Evolutionary conservation across 2,113 vertebrate genomes (phyloP), one percentile per base, ranked within the genome.

Genomic region (Castor canadensis): DNA sequence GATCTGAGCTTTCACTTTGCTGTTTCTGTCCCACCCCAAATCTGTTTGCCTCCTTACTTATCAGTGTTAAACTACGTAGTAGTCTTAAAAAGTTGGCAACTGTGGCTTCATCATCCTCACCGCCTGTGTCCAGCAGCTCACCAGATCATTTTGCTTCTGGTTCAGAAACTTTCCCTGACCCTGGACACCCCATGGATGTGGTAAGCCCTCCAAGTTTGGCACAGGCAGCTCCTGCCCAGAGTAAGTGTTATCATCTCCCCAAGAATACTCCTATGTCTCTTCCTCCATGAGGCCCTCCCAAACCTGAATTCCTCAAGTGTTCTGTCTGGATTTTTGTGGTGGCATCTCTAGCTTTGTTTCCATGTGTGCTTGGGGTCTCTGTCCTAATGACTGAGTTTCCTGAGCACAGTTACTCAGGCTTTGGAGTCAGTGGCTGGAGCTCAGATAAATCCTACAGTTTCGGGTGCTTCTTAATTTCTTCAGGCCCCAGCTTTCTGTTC

Each of bases 371-470:
- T 90, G 16, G 81, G 58, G 40, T 92, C 54, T 77, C 82, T 72
- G 54, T 76, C n/a, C n/a, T 77, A 38, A n/a, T 90, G 38, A 28
- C 43, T 49, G 66, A 67, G 13, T 95, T 87, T 87, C 71, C 80
- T 52, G 38, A 81, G 24, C 20, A 47, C 45, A 91, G 49, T 56
- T 92, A 45, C 28, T 52, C 43, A 49, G 24, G 4, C 47, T 87
- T 67, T 64, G 8, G 45, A 76, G 30, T 81, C 76, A 87, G 4
- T 16, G 45, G 4, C 82, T 45, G 15, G 45, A 76, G 66, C 94
- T 94, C n/a, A n/a, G n/a, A n/a, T 82, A 62, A 62, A 90, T 89
- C 49, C 75, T 52, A 64, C 12, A 43, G n/a, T 85, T 79, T 80
- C 93, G 9, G 5, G 32, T 17, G 92, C 28, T 26, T 52, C 77